Evolutionary conservation across 1,140 invertebrate species (phyloP).

Genomic region (Arion vulgaris): DNA sequence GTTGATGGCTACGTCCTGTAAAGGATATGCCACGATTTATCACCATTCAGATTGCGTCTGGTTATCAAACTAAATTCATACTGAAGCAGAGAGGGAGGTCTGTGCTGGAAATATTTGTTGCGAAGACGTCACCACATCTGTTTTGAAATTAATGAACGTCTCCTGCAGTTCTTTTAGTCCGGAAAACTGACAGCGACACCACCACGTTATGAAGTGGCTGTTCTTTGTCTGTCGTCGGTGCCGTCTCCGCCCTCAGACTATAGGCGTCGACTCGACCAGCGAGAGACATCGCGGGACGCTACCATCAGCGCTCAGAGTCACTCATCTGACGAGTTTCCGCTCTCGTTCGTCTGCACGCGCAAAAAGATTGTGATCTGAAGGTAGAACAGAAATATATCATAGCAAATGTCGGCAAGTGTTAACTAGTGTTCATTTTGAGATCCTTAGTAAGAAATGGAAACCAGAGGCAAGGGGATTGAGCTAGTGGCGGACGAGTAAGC

Average conservation of each 20-base stretch:
- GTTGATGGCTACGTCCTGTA: too few relatives aligned
- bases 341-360: slow-evolving; percentile 11
- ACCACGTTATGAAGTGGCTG: neutral
- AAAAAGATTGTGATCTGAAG: slow-evolving; percentile 12
- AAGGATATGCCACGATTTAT: too few relatives aligned
- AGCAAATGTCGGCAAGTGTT: neutral
- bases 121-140: too few relatives aligned
- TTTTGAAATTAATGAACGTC: too few relatives aligned
- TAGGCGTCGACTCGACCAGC: neutral
- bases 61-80: too few relatives aligned
- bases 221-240: neutral
- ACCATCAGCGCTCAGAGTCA: neutral
- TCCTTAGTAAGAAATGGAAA: neutral
- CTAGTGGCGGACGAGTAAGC: neutral
- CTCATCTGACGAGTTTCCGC: slow-evolving; percentile 4
- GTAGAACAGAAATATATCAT: slow-evolving; percentile 16
- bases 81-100: too few relatives aligned
- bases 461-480: neutral
- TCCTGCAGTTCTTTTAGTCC: too few relatives aligned
- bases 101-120: neutral
- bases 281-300: slow-evolving; percentile 13
- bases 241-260: slow-evolving; percentile 5
- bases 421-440: neutral
- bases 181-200: slow-evolving; percentile 15
- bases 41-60: too few relatives aligned